Base-by-base conservation (phyloP, 2,113 vertebrate species). In the Syngnathoides biaculeatus region DNA sequence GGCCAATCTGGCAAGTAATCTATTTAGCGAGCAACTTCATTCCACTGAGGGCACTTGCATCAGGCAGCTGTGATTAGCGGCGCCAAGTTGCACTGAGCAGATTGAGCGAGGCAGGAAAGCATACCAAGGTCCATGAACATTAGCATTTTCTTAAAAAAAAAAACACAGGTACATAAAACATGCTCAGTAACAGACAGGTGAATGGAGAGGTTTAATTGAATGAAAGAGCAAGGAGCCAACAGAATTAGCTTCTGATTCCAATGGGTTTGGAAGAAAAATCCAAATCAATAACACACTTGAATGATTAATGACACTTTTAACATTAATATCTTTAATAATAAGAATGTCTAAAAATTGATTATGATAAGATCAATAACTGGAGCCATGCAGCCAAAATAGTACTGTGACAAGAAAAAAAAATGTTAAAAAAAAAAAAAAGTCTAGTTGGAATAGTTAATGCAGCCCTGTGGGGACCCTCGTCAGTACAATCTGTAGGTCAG, bases 11-110 rank as follows among this genome's bases (percentile, higher is more conserved):
- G 57, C 57, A 38, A 38, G 14, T 15, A 38, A 58, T 38, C 19
- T 59, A 59, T 59, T 59, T 59, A 59, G 57, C 57, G 5, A 39
- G 35, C 57, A 59, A 19, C 57, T 39, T 59, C 15, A 59, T 59
- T 59, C 57, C 30, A 59, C 10, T n/a, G 57, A 59, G 57, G 57
- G 19, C 30, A n/a, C 3, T 20, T 20, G 30, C 27, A 20, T 38
- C 30, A 59, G 19, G 27, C 57, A 59, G 57, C 19, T 30, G 38
- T 59, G 57, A 59, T 59, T 59, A 39, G 30, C 39, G 57, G 30
- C 30, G 38, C 8, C 57, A 59, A 30, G 30, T 19, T 59, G 57
- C 30, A 38, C 17, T 20, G 57, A 59, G 30, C 30, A 59, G 57
- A 59, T 59, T 59, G 57, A 35, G 35, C 30, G 19, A 59, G 57